Base-by-base conservation (phyloP, 1,140 invertebrate species). In the Octopus sinensis region DNA sequence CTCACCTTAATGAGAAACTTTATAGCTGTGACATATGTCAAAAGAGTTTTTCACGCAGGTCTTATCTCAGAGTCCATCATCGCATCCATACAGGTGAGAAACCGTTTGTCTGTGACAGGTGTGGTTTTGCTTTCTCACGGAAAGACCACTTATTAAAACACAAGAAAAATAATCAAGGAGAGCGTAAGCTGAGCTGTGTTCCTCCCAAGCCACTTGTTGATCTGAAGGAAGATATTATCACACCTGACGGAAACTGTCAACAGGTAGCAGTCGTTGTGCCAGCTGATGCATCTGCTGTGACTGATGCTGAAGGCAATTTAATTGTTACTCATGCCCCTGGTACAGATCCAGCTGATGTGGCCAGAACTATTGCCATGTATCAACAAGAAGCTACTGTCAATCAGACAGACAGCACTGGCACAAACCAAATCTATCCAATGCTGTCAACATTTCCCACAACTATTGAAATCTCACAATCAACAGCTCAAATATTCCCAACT, bases 1-100 rank as follows among this genome's bases (percentile, higher is more conserved):
- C 99, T 89, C 98, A 99, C 92, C 93, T 98, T 84, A 97, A 96
- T 79, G 97, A 98, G 91, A 98, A 98, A 91, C 96, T 96, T 53
- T 86, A 84, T 77, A 82, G 53, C 7, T 96, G 96, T 0, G 91
- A 96, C n/a, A 96, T 96, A 1, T 96, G 95, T 76, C 53, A 73
- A 5, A 84, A 84, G 52, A 78, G n/a, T 6, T 82, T 82, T n/a
- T 77, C 78, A 6, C 76, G 43, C 5, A 79, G 77, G 53, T 53
- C 73, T 87, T 97, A 96, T 3, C 91, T 98, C 53, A 97, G 98
- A 91, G 98, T 96, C 1, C 97, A 99, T 89, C 92, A 98, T 68
- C 92, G 76, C 13, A 84, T 78, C n/a, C 83, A 82, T 23, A 84
- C 83, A 10, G 81, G 79, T 6, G 71, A 82, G 4, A 84, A 82